A percentile compares a stretch with the other conserved stretches of the same genome.
Conservation (phyloP, 2,113 vertebrate species). For the Puma concolor region DNA sequence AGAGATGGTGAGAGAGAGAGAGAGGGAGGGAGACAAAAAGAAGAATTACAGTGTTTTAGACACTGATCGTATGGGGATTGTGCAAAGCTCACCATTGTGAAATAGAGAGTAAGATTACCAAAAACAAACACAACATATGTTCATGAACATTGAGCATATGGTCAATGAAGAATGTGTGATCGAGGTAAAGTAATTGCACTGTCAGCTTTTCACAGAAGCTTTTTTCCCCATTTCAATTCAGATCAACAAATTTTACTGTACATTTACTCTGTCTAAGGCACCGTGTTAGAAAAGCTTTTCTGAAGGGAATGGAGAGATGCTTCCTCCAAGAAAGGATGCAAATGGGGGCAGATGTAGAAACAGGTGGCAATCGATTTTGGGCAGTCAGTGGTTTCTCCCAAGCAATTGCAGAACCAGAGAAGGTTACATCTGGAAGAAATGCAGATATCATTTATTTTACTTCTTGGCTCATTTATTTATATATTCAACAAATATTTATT, state of each 20-base stretch:
- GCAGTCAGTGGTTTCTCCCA: neutral
- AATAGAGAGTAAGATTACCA: conserved; percentile 44
- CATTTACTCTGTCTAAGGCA: neutral
- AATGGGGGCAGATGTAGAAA: neutral
- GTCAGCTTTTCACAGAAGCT: conserved; percentile 52
- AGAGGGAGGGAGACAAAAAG: neutral
- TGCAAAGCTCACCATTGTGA: conserved; percentile 21
- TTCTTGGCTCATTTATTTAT: neutral
- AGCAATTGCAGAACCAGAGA: neutral
- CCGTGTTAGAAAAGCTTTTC: neutral
- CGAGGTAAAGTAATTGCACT: conserved; percentile 49
- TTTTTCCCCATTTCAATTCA: neutral
- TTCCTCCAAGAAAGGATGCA: neutral
- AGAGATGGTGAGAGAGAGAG: neutral
- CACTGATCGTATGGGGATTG: neutral
- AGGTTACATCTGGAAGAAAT: neutral
- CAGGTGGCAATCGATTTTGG: neutral
- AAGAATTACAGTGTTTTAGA: neutral
- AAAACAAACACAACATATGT: conserved; percentile 65
- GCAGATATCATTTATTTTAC: neutral
- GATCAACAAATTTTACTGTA: conserved; percentile 6
- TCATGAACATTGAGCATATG: conserved; percentile 58
- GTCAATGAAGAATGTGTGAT: neutral
- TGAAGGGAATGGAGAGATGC: neutral
- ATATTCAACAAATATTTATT: neutral